These are phyloP conservation scores for Gymnarchus niloticus DNA, from an alignment of 2,113 vertebrate genomes.

Conservation along the genomic window DNA sequence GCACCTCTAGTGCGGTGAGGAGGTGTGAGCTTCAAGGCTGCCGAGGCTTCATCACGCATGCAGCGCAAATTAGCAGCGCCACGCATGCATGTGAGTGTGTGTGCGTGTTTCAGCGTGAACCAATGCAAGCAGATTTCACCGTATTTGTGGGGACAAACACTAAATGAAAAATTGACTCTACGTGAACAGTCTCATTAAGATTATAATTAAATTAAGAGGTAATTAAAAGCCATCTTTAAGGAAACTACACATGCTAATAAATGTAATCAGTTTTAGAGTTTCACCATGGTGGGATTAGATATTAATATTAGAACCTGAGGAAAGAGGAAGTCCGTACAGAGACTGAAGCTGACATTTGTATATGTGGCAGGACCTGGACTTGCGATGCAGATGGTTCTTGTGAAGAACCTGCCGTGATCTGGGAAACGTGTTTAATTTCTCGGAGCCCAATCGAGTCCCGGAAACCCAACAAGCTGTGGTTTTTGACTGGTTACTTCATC, in stretches of 20 bases:
- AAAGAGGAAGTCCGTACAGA: neutral
- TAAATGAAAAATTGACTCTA: neutral
- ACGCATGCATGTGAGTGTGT: neutral
- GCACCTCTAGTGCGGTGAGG: neutral
- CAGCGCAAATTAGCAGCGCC: slow-evolving; percentile 7
- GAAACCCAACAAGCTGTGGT: too few species aligned
- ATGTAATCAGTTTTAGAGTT: neutral
- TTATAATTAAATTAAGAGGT: neutral
- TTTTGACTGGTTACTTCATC: neutral
- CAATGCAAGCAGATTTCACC: neutral
- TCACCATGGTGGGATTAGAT: neutral
- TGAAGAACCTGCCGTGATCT: neutral
- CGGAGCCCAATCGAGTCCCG: too few species aligned
- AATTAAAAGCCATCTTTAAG: neutral
- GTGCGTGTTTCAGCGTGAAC: neutral
- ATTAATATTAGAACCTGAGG: neutral
- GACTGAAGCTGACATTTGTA: neutral
- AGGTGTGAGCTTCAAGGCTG: neutral
- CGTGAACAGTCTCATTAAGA: slow-evolving; percentile 3
- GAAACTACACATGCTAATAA: neutral
- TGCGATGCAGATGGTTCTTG: neutral
- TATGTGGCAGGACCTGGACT: neutral
- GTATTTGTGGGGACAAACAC: neutral
- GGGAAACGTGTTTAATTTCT: too few species aligned
- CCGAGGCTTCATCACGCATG: neutral